Percentiles rank a stretch among this genome's conserved stretches.
These are phyloP conservation scores for Anisognathus igniventris DNA, from an alignment of 2,797 vertebrate genomes.

Conservation along the genomic window DNA sequence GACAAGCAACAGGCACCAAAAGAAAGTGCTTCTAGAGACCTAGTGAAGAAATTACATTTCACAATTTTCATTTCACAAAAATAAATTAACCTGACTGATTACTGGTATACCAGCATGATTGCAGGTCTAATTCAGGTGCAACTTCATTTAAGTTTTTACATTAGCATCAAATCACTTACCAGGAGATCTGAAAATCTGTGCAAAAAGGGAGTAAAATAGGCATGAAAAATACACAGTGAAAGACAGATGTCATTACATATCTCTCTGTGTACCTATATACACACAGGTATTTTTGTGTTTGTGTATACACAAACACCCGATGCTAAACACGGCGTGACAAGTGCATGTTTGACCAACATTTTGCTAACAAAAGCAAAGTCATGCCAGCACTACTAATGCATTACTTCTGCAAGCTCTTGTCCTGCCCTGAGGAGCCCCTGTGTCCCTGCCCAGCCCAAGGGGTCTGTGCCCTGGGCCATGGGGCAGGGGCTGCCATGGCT, in stretches of 20 bases:
- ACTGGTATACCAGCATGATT: not conserved
- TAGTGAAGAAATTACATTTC: not conserved
- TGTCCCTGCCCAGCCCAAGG: fast-evolving
- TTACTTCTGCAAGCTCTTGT: not conserved
- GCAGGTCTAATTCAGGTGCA: not conserved
- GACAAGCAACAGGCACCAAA: not conserved
- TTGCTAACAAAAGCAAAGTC: not conserved
- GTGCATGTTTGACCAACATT: fast-evolving
- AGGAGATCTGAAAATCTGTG: not conserved
- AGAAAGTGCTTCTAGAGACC: not conserved
- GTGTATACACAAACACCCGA: fast-evolving
- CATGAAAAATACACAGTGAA: not conserved
- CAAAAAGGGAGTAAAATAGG: not conserved
- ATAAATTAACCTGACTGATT: not conserved
- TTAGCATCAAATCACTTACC: not conserved
- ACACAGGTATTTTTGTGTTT: not conserved
- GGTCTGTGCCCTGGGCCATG: not conserved
- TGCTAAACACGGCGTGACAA: not conserved
- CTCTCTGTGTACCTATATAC: not conserved
- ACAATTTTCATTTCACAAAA: not conserved
- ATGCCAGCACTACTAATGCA: fast-evolving
- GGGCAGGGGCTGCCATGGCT: fast-evolving
- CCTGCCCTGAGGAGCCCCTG: too few species aligned
- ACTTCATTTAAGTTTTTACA: not conserved
- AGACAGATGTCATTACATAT: not conserved